These are phyloP conservation scores for Digitonthophagus gazella DNA, from an alignment of 2,888 invertebrate genomes.

Conservation along the genomic window DNA sequence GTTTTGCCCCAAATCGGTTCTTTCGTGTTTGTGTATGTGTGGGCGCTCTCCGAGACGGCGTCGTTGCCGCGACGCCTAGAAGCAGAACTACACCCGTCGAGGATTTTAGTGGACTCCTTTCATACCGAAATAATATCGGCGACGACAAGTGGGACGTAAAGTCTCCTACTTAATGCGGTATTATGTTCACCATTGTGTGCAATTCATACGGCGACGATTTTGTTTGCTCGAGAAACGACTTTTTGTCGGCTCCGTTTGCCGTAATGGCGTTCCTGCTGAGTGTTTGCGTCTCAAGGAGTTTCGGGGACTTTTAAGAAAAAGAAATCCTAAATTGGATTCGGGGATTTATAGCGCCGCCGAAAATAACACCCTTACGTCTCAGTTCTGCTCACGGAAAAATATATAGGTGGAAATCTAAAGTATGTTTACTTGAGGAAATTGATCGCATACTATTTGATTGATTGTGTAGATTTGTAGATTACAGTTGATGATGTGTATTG, in stretches of 20 bases:
- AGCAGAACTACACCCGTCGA: slow-evolving; percentile 8
- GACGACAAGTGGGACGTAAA: slow-evolving; percentile 15
- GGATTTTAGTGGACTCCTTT: slow-evolving; percentile 12
- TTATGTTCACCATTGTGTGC: slow-evolving; percentile 12
- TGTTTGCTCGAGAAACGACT: background rate
- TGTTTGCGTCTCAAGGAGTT: background rate
- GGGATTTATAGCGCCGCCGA: background rate
- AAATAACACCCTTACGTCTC: background rate
- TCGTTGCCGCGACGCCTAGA: background rate
- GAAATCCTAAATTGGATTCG: background rate
- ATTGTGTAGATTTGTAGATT: background rate
- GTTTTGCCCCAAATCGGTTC: slow-evolving; percentile 1
- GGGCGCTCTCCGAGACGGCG: slow-evolving; percentile 3
- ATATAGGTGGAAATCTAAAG: background rate
- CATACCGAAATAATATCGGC: slow-evolving; percentile 14
- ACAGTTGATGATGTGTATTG: too few species aligned
- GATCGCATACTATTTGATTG: background rate
- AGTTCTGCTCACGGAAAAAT: background rate
- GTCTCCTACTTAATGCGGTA: slow-evolving; percentile 14
- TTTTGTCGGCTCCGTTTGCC: background rate
- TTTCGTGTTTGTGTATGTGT: background rate
- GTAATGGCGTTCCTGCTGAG: background rate
- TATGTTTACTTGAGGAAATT: background rate
- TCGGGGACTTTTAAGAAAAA: background rate
- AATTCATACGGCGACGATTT: slow-evolving; percentile 8